Base-by-base conservation (phyloP, 2,888 invertebrate genomes). In the Sceliomorpha sp. region DNA sequence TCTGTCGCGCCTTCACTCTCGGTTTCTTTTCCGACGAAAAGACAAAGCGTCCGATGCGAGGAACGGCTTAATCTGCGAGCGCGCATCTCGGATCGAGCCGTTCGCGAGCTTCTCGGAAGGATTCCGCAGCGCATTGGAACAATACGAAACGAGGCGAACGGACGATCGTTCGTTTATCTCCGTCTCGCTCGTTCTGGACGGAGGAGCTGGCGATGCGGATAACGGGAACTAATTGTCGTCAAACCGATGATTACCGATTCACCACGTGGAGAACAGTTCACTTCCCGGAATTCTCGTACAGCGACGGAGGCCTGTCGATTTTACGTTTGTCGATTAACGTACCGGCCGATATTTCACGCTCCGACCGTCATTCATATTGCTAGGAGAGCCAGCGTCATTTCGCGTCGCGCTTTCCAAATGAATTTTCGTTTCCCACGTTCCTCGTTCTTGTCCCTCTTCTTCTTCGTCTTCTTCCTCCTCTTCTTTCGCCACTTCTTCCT, bases 241-340 rank as follows among this genome's bases (percentile, higher is more conserved):
- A 55, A 64, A 64, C 62, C 58, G 55, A 55, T 70, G 50, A 70
- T 69, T 69, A 69, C 69, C 63, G 69, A 69, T 69, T 69, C 34
- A 69, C 58, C 53, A 58, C 69, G 69, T 68, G 58, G 62, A 63
- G 62, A 36, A 39, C 17, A 24, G 36, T 26, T 37, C 15, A 29
- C 53, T 69, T 63, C 62, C 47, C 40, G 70, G 70, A 70, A 70
- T 63, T 31, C 45, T 31, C 31, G 14, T 45, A 17, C 15, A 15
- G 10, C 8, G 14, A 2, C 12, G 13, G 10, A 31, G 9, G n/a
- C 15, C n/a, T n/a, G n/a, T n/a, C 10, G 17, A 45, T 45, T 42
- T 42, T 42, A 42, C 42, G 27, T 42, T 27, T 27, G 27, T 42
- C 42, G 42, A 27, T 42, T 42, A 42, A 9, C 42, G 39, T 12